These are phyloP conservation scores for Macrosoma leucophasiata DNA, from an alignment of 2,888 invertebrate species.

Conservation along the genomic window DNA sequence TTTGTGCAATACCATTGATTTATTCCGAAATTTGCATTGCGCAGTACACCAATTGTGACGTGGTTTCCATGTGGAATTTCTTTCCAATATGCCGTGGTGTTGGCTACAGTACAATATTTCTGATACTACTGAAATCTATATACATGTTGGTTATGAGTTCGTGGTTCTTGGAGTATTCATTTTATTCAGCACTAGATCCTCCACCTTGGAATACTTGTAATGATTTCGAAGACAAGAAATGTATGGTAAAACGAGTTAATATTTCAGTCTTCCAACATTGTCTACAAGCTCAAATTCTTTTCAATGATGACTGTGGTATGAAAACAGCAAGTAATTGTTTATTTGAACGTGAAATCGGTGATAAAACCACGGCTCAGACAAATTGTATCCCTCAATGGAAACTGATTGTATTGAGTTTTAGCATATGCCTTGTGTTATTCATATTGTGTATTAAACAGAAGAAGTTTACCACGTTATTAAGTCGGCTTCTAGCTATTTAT, in stretches of 20 bases:
- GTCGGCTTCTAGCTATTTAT: slow-evolving; percentile 39
- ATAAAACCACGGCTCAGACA: slow-evolving; percentile 35
- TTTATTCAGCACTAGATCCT: slow-evolving; percentile 45
- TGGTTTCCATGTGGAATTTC: slow-evolving; percentile 54
- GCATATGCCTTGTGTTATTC: slow-evolving; percentile 37
- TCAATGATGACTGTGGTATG: slow-evolving; percentile 54
- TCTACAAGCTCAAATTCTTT: slow-evolving; percentile 49
- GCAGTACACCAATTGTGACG: slow-evolving; percentile 55
- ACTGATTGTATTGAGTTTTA: slow-evolving; percentile 32
- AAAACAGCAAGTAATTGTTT: slow-evolving; percentile 56
- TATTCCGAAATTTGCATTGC: slow-evolving; percentile 61
- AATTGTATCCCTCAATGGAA: slow-evolving; percentile 46
- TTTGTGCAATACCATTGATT: slow-evolving; percentile 55
- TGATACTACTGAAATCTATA: slow-evolving; percentile 44
- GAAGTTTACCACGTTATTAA: slow-evolving; percentile 38
- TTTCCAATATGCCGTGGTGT: slow-evolving; percentile 52
- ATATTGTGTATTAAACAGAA: slow-evolving; percentile 47
- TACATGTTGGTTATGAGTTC: slow-evolving; percentile 43
- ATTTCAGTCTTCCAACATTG: slow-evolving; percentile 60
- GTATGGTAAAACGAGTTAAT: slow-evolving; percentile 60
- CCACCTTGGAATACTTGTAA: slow-evolving; percentile 60
- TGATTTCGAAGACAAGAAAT: slow-evolving; percentile 41
- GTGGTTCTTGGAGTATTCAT: slow-evolving; percentile 56
- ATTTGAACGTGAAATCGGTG: slow-evolving; percentile 53
- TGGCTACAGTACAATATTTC: slow-evolving; percentile 46